Percentiles rank a stretch among this genome's conserved stretches.
These are phyloP conservation scores for Papilio xuthus DNA, from an alignment of 1,140 invertebrate species.

Conservation along the genomic window DNA sequence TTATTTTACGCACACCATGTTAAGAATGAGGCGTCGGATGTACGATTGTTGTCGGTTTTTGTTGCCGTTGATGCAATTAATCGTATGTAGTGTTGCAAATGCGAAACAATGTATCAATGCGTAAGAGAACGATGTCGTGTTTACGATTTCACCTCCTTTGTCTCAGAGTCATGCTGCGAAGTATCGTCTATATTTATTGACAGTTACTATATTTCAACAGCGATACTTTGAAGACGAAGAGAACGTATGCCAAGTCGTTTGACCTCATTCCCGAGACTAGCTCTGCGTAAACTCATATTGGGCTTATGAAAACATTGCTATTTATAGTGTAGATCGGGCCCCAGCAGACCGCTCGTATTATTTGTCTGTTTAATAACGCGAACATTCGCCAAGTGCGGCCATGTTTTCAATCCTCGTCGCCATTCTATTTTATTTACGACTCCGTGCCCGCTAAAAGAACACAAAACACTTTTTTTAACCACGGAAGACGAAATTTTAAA, in stretches of 20 bases:
- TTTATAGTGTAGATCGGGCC: constrained; percentile 72
- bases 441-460: constrained; percentile 54
- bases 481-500: constrained; percentile 42
- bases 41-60: constrained; percentile 14
- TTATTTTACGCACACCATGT: neutral
- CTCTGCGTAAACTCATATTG: constrained; percentile 78
- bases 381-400: constrained; percentile 70
- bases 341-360: constrained; percentile 69
- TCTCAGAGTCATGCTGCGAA: constrained; percentile 44
- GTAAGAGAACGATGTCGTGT: constrained; percentile 14
- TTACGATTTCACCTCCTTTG: constrained; percentile 45
- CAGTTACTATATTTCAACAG: constrained; percentile 59
- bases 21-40: constrained; percentile 3
- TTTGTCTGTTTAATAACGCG: constrained; percentile 73
- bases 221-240: constrained; percentile 45
- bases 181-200: constrained; percentile 54
- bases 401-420: constrained; percentile 65
- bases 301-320: constrained; percentile 77
- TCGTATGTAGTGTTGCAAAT: constrained; percentile 13
- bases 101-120: neutral
- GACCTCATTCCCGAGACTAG: constrained; percentile 77
- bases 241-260: constrained; percentile 74
- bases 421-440: constrained; percentile 64
- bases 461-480: constrained; percentile 42
- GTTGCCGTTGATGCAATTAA: constrained; percentile 11